phyloP scores from a whole-genome alignment of 1,140 invertebrate species.

The Araneus ventricosus region DNA sequence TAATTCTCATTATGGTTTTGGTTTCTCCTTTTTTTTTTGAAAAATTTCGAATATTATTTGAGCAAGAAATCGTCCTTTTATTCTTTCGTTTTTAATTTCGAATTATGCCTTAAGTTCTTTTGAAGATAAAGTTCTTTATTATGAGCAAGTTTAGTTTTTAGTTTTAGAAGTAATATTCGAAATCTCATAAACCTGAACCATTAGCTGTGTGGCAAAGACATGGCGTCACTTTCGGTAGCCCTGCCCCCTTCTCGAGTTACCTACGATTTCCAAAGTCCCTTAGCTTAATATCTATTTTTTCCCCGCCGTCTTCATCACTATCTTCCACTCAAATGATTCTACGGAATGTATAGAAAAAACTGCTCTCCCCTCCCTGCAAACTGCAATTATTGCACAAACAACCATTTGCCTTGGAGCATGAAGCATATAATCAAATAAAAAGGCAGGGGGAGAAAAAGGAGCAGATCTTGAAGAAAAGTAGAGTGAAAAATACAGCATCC shows the following conservation, averaged over 20 bases:
- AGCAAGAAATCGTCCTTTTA: too few relatives aligned
- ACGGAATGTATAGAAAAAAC: constrained; percentile 41
- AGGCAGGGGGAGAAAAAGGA: constrained; percentile 21
- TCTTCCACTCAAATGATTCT: constrained; percentile 46
- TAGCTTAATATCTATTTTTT: neutral
- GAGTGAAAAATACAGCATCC: constrained; percentile 66
- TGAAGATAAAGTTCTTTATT: too few relatives aligned
- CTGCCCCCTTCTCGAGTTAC: neutral
- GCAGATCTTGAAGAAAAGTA: constrained; percentile 54
- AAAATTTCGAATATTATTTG: too few relatives aligned
- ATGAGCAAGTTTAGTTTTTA: neutral
- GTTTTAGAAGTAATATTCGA: neutral
- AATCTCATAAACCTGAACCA: neutral
- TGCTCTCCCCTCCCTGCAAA: neutral
- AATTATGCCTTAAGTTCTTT: too few relatives aligned
- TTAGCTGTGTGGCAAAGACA: neutral
- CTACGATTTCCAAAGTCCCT: neutral
- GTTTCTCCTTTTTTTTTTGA: too few relatives aligned
- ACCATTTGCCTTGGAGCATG: constrained; percentile 67
- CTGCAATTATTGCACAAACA: constrained; percentile 72
- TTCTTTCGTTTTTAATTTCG: too few relatives aligned
- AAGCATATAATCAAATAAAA: constrained; percentile 67
- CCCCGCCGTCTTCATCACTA: neutral
- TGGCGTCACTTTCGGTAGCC: neutral
- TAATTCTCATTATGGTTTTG: too few relatives aligned